Conservation (phyloP, 2,888 invertebrate species). For the Drosophila greeni region DNA sequence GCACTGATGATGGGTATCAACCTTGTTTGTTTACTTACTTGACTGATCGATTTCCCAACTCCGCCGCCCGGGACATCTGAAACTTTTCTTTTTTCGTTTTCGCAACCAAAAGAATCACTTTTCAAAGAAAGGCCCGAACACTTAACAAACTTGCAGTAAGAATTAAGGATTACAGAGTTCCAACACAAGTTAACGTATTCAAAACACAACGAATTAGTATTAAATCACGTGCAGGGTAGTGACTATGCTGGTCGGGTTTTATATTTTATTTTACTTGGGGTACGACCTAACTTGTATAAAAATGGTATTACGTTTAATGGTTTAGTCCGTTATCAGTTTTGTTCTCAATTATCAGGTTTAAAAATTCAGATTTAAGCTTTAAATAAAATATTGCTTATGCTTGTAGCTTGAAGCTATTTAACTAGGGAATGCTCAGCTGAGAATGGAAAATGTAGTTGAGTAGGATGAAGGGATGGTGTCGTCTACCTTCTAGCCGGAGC, state of each 20-base stretch:
- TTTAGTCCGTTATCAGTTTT: conserved; percentile 8
- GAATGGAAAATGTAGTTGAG: conserved; percentile 25
- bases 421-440: conserved; percentile 29
- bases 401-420: conserved; percentile 39
- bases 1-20: conserved; percentile 5
- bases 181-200: conserved; percentile 30
- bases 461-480: conserved; percentile 40
- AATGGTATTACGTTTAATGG: conserved; percentile 11
- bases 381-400: conserved; percentile 54
- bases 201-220: conserved; percentile 22
- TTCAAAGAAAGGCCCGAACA: conserved; percentile 19
- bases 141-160: conserved; percentile 41
- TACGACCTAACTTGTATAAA: conserved; percentile 27
- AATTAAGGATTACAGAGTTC: conserved; percentile 8
- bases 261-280: conserved; percentile 32
- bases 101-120: conserved; percentile 68
- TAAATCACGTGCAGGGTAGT: conserved; percentile 36
- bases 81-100: conserved; percentile 54
- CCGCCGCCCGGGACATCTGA: conserved; percentile 48
- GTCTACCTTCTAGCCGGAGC: neutral
- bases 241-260: conserved; percentile 18
- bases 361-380: conserved; percentile 17
- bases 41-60: conserved; percentile 12
- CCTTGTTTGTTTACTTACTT: conserved; percentile 34
- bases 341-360: conserved; percentile 12